A percentile compares a stretch with the other conserved stretches of the same genome.
phyloP scores from a whole-genome alignment of 2,888 invertebrate genomes.

The Ashinkailepas kermadecensis region DNA sequence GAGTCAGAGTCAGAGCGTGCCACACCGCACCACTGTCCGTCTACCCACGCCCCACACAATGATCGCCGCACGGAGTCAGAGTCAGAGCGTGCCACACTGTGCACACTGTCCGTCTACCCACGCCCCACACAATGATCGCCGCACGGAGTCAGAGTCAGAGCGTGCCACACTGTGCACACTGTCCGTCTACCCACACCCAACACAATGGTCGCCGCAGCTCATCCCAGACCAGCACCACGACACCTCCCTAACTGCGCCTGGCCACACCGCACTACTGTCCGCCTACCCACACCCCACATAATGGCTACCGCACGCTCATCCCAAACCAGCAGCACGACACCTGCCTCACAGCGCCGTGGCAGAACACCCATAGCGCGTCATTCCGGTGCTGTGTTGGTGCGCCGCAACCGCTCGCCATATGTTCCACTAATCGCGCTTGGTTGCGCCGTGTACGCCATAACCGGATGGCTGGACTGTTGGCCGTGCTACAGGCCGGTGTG shows the following conservation, averaged over 20 bases:
- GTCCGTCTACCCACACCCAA: no score
- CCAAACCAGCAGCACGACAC: neutral
- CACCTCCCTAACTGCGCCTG: neutral
- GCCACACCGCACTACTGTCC: neutral
- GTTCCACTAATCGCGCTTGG: neutral
- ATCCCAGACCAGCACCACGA: neutral
- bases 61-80: no score
- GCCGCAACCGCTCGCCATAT: neutral
- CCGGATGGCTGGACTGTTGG: neutral
- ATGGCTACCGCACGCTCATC: neutral
- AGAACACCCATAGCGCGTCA: neutral
- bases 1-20: no score
- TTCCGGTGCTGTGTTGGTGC: neutral
- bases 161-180: no score
- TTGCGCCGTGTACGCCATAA: neutral
- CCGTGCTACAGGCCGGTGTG: neutral
- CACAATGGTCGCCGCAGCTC: neutral
- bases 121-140: no score
- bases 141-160: no score
- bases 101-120: no score
- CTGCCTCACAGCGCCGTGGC: neutral
- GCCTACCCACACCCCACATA: neutral
- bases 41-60: no score
- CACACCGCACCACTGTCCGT: no score
- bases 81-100: no score